Conservation (phyloP, 2,888 invertebrate species). For the Cheilosia impressa region DNA sequence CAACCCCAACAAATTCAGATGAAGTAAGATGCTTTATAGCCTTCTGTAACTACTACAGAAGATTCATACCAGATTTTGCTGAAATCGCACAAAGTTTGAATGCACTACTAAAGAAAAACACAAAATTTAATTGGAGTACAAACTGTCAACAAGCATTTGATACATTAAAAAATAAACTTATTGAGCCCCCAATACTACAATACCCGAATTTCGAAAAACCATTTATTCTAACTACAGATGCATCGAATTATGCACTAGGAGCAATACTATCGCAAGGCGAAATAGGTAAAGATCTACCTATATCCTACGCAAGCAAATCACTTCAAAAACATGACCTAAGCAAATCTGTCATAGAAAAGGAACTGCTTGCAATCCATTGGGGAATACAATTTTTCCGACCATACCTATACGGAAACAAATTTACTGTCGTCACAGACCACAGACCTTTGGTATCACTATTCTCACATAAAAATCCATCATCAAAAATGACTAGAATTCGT, state of each 20-base stretch:
- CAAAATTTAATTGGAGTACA: conserved; percentile 7
- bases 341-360: conserved; percentile 77
- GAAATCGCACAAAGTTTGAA: conserved; percentile 69
- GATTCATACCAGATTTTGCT: conserved; percentile 76
- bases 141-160: conserved; percentile 42
- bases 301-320: conserved; percentile 77
- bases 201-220: conserved; percentile 33
- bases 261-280: conserved; percentile 77
- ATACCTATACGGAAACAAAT: conserved; percentile 78
- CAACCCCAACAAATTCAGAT: conserved; percentile 72
- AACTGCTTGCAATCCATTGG: conserved; percentile 74
- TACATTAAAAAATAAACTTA: conserved; percentile 38
- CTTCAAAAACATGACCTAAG: conserved; percentile 75
- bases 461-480: conserved; percentile 76
- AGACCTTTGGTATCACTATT: conserved; percentile 76
- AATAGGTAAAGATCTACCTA: conserved; percentile 74
- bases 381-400: conserved; percentile 77
- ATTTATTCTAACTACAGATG: conserved; percentile 78
- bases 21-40: conserved; percentile 64
- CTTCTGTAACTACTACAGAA: conserved; percentile 58
- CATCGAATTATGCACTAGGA: conserved; percentile 77
- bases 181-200: conserved; percentile 48
- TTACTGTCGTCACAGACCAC: conserved; percentile 78
- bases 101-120: conserved; percentile 68
- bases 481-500: conserved; percentile 77